Conservation (phyloP, 2,113 vertebrate species). For the Macheiramphus alcinus region DNA sequence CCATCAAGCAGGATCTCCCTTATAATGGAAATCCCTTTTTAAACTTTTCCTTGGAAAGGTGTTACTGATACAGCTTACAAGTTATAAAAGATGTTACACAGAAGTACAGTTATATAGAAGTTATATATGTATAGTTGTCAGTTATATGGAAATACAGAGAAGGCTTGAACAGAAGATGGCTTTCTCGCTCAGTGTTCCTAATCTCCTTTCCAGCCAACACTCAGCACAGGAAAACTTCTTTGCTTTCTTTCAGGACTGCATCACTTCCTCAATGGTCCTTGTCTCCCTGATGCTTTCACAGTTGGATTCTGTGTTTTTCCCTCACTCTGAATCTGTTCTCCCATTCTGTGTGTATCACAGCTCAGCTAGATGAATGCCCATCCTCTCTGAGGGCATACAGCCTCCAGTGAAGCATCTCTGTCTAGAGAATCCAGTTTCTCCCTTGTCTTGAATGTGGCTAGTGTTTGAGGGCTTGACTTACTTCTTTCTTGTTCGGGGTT, state of each 20-base stretch:
- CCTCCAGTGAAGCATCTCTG: background rate
- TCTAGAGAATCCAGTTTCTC: background rate
- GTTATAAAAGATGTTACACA: background rate
- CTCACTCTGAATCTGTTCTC: background rate
- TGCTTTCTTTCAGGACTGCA: background rate
- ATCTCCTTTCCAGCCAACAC: background rate
- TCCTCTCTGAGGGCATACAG: background rate
- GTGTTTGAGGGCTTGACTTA: background rate
- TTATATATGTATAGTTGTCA: background rate
- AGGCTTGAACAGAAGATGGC: background rate
- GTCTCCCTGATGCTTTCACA: slow-evolving; percentile 11
- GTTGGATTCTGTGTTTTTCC: slow-evolving; percentile 1
- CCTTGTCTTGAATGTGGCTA: background rate
- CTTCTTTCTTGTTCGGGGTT: background rate
- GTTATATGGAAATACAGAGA: background rate
- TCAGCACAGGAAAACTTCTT: background rate
- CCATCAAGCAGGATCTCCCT: background rate
- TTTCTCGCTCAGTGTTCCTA: background rate
- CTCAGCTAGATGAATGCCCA: background rate
- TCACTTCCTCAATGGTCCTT: background rate
- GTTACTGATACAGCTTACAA: background rate
- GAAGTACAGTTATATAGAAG: background rate
- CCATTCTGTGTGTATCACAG: background rate
- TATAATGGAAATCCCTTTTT: background rate
- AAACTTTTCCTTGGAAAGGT: background rate